phyloP scores from a whole-genome alignment of 2,797 vertebrate genomes.

The Coregonus ussuriensis region DNA sequence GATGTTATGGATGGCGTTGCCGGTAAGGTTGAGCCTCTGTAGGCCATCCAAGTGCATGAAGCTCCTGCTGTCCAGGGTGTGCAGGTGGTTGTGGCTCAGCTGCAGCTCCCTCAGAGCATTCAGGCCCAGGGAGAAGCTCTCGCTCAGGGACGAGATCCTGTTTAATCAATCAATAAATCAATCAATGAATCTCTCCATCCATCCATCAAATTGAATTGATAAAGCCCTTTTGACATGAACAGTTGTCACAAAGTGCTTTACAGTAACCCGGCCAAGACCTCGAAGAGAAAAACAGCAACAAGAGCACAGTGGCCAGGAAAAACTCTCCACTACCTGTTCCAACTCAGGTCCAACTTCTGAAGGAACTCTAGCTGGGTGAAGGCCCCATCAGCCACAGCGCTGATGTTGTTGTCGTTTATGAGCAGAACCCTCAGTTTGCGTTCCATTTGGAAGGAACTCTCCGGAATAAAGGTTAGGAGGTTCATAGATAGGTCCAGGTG shows the following conservation, averaged over 20 bases:
- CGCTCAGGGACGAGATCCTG: constrained; percentile 61
- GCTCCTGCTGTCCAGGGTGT: constrained; percentile 55
- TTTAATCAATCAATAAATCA: background rate
- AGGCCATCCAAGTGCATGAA: constrained; percentile 77
- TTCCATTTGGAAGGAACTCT: constrained; percentile 53
- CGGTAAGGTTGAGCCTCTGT: constrained; percentile 74
- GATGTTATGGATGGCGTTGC: constrained; percentile 72
- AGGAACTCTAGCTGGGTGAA: constrained; percentile 76
- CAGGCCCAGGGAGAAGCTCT: constrained; percentile 75
- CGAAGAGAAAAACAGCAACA: background rate
- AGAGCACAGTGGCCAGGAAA: background rate
- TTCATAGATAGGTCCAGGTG: constrained; percentile 79
- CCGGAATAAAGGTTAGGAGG: constrained; percentile 64
- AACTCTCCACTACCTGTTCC: constrained; percentile 55
- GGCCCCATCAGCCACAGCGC: constrained; percentile 57
- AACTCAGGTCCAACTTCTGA: constrained; percentile 78
- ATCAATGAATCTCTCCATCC: background rate
- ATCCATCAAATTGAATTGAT: background rate
- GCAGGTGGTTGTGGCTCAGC: constrained; percentile 74
- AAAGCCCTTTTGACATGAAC: background rate
- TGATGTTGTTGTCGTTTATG: constrained; percentile 77
- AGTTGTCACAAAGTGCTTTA: background rate
- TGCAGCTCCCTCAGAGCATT: constrained; percentile 72
- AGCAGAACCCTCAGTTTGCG: constrained; percentile 74
- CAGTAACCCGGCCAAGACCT: background rate